These are phyloP conservation scores for Hipposideros armiger DNA, from an alignment of 2,113 vertebrate species.

Conservation along the genomic window DNA sequence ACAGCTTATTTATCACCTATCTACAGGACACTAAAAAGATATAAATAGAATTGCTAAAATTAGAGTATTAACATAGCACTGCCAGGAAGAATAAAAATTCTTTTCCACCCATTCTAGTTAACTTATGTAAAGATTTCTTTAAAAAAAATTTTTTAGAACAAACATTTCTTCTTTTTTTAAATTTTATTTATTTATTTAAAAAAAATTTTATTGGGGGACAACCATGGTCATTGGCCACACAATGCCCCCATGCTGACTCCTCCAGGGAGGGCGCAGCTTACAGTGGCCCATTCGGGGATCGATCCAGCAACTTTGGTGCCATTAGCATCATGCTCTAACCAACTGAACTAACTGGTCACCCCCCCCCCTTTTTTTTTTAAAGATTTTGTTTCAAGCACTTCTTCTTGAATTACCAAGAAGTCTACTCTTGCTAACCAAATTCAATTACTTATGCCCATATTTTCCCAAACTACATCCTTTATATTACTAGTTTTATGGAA, in stretches of 20 bases:
- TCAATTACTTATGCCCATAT: not conserved
- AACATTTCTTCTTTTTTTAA: not conserved
- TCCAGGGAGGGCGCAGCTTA: too few relatives aligned
- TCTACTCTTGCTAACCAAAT: not conserved
- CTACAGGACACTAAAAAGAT: slow-evolving; percentile 31
- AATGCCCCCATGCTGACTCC: too few relatives aligned
- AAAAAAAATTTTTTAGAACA: not conserved
- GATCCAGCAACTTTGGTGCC: too few relatives aligned
- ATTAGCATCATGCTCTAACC: too few relatives aligned
- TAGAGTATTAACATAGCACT: slow-evolving; percentile 23
- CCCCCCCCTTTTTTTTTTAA: not conserved
- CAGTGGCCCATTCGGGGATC: too few relatives aligned
- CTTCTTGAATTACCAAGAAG: not conserved
- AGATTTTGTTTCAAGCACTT: not conserved
- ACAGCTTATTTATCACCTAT: slow-evolving; percentile 34
- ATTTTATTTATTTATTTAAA: too few relatives aligned
- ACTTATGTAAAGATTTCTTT: slow-evolving; percentile 5
- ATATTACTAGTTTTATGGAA: not conserved
- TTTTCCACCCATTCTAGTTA: slow-evolving; percentile 2
- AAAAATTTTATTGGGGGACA: too few relatives aligned
- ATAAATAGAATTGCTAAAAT: slow-evolving; percentile 52
- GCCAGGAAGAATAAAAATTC: slow-evolving; percentile 27
- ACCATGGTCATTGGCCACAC: too few relatives aligned
- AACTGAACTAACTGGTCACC: too few relatives aligned
- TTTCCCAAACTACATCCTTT: not conserved